These are phyloP conservation scores for Forficula auricularia DNA, from an alignment of 1,140 invertebrate genomes.

Conservation along the genomic window DNA sequence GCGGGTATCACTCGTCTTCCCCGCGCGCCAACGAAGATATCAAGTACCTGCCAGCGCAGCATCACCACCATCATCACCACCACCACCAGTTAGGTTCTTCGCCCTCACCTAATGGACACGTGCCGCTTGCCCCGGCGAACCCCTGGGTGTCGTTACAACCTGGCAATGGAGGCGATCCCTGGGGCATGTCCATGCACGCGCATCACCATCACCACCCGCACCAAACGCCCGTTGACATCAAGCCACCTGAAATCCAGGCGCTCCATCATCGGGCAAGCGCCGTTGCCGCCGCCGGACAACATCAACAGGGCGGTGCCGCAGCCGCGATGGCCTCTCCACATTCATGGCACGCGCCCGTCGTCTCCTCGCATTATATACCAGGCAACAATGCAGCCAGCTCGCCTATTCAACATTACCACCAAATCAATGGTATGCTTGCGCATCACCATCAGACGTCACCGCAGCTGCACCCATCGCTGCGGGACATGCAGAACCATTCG, in stretches of 20 bases:
- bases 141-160: constrained; percentile 71
- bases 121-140: constrained; percentile 37
- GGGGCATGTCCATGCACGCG: constrained; percentile 51
- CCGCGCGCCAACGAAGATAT: constrained; percentile 72
- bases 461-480: constrained; percentile 39
- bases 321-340: constrained; percentile 50
- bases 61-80: constrained; percentile 54
- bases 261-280: constrained; percentile 14
- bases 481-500: constrained; percentile 37
- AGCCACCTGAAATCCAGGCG: constrained; percentile 40
- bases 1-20: constrained; percentile 51
- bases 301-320: constrained; percentile 24
- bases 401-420: constrained; percentile 53
- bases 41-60: constrained; percentile 74
- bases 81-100: constrained; percentile 49
- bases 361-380: constrained; percentile 60
- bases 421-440: constrained; percentile 65
- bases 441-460: constrained; percentile 48
- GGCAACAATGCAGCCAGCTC: constrained; percentile 44
- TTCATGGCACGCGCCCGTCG: constrained; percentile 69
- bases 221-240: constrained; percentile 21
- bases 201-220: constrained; percentile 33
- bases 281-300: constrained; percentile 24
- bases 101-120: constrained; percentile 35
- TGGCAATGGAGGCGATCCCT: constrained; percentile 44